Evolutionary conservation across 1,140 invertebrate genomes (phyloP), one percentile per base, ranked within the genome.

Genomic region (Drosophila pseudoananassae): DNA sequence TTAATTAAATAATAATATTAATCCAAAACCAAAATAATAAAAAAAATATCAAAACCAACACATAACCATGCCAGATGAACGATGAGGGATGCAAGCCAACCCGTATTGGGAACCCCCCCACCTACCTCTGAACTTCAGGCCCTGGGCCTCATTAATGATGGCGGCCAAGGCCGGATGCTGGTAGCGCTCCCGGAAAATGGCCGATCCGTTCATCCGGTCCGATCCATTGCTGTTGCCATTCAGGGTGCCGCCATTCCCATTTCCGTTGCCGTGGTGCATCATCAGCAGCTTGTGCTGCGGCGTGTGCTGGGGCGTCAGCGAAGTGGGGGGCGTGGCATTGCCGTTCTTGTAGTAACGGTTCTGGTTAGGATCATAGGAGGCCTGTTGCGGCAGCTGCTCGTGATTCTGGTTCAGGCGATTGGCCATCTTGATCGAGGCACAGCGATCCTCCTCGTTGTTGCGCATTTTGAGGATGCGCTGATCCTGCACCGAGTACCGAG

Each of bases 381-480:
- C 66, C 51, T 69, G 70, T 38, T 66, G 57, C 10, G 49, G 29
- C 52, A 47, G 75, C 5, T 55, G 60, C 15, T 90, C 78, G 9
- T 83, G 64, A 29, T 90, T 92, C 25, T 90, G 78, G 52, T 84
- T 90, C 3, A 90, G 57, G 2, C 87, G 90, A 76, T 92, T 91
- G 38, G 84, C 74, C 53, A 90, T 70, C 54, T 90, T 91, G 9
- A 91, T 90, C 10, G 88, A 91, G 20, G 88, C 72, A 40, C 84
- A 91, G 46, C 85, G 81, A 52, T 92, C 91, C 58, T 92, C 91
- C 66, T 85, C 81, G 31, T 85, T 85, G 68, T 91, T 91, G 55
- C 90, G 90, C 69, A 91, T 91, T 65, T 91, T 90, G 0, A 92
- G 72, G n/a, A 91, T 91, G 33, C 90, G 90, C 54, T 91, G 90